Evolutionary conservation across 2,888 invertebrate species (phyloP).

Genomic region (Idaea biselata): DNA sequence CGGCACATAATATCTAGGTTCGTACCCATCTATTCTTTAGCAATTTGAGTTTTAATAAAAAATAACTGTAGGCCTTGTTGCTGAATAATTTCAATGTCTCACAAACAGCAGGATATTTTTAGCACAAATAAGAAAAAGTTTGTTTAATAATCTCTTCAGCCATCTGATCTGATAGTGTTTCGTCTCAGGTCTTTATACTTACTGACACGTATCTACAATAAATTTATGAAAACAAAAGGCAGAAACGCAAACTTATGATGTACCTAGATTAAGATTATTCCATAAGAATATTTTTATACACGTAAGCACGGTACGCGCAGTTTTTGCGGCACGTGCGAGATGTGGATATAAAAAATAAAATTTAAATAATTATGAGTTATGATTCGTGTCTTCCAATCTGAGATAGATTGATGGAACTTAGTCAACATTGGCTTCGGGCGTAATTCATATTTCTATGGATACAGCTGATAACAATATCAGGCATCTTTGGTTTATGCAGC

Average conservation of each 20-base stretch:
- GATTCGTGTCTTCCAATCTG: conserved; percentile 36
- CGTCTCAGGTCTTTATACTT: conserved; percentile 20
- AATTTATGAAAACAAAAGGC: conserved; percentile 36
- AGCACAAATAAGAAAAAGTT: not conserved
- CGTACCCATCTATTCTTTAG: no score
- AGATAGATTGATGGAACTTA: conserved; percentile 34
- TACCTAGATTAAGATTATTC: conserved; percentile 37
- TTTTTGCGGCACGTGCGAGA: conserved; percentile 31
- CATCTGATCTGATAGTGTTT: conserved; percentile 26
- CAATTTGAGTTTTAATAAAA: not conserved
- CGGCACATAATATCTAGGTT: no score
- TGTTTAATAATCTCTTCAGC: conserved; percentile 21
- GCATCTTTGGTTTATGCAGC: not conserved
- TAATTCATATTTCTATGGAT: not conserved
- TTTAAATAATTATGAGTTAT: conserved; percentile 46
- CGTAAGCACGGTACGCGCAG: conserved; percentile 16
- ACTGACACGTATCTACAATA: conserved; percentile 25
- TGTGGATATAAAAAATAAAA: conserved; percentile 28
- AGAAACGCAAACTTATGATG: conserved; percentile 46
- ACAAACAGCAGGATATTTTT: not conserved
- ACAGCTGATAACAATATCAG: not conserved
- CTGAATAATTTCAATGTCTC: not conserved
- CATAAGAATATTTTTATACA: conserved; percentile 36
- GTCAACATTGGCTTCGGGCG: conserved; percentile 15
- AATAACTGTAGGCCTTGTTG: not conserved